Evolutionary conservation across 2,888 invertebrate species (phyloP), one percentile per base, ranked within the genome.

Genomic region (Volucella inflata): DNA sequence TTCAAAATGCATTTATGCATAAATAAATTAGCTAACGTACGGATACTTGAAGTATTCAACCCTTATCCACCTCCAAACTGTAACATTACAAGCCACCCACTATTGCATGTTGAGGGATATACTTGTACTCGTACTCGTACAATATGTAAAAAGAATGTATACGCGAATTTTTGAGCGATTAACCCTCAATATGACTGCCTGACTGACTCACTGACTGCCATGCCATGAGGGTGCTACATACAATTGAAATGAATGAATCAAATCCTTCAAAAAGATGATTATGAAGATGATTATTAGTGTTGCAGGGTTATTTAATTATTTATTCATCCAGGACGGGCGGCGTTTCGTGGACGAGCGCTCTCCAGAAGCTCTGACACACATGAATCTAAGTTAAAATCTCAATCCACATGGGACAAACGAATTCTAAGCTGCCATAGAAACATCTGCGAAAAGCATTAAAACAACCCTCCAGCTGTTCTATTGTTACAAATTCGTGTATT

Each of bases 81-180:
- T 44, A 42, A 57, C 30, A 30, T 6, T 30, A 6, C 30, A 36
- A 8, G 2, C 11, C 40, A 11, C 48, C 30, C 2, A 3, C 14
- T 36, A 17, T 1, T 14, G 16, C n/a, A 36, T 8, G 16, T 40
- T 4, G 53, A 38, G 65, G 59, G 51, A 21, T 21, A 21, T 21
- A 21, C 21, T 21, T 2, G 21, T 21, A n/a, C n/a, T n/a, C n/a
- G n/a, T n/a, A n/a, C n/a, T n/a, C n/a, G n/a, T n/a, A n/a, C n/a
- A n/a, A n/a, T n/a, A 14, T 75, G 74, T 65, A 44, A 65, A 38
- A 64, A 59, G 75, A 59, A 84, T 38, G 21, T 12, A 67, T 60
- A 75, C 84, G 75, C 84, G 80, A 71, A 76, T 71, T 84, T 84
- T 84, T 80, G 75, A 80, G 75, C 84, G 84, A 80, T 84, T 84